Evolutionary conservation across 2,888 invertebrate genomes (phyloP).

Genomic region (Mesochorus sp.): DNA sequence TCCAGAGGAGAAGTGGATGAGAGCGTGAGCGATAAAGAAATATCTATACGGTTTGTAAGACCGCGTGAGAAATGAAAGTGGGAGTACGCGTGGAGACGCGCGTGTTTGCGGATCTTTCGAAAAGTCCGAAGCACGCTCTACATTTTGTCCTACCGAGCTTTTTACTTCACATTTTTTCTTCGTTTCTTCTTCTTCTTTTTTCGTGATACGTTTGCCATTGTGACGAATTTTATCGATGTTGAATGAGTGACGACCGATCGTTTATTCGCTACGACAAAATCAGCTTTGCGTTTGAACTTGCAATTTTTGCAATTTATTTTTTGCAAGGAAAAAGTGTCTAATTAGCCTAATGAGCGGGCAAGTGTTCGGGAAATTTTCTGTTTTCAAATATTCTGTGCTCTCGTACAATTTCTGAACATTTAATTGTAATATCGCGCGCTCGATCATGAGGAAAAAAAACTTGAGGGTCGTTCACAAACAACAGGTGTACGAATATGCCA

Average conservation of each 20-base stretch:
- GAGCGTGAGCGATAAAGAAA: conserved; percentile 41
- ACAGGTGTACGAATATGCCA: conserved; percentile 73
- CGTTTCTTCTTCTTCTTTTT: background rate
- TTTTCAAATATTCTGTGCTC: background rate
- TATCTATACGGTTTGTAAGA: conserved; percentile 29
- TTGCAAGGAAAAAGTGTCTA: background rate
- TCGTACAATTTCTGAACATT: too few species aligned
- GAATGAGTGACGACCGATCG: too few species aligned
- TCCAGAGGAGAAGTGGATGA: conserved; percentile 31
- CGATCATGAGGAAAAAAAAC: conserved; percentile 80
- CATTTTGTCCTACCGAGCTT: background rate
- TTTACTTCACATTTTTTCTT: background rate
- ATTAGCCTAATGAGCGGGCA: too few species aligned
- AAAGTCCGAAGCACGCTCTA: background rate
- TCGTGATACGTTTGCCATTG: background rate
- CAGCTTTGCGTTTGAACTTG: too few species aligned
- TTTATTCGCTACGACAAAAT: too few species aligned
- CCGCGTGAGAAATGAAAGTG: conserved; percentile 44
- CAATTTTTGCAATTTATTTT: background rate
- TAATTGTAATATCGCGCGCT: background rate
- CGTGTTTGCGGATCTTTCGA: conserved; percentile 40
- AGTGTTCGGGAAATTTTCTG: background rate
- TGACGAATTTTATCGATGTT: too few species aligned
- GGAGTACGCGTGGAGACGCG: conserved; percentile 31
- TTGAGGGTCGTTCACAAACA: conserved; percentile 77